Conservation (phyloP, 2,797 vertebrate species). For the Myoxocephalus aenaeus region DNA sequence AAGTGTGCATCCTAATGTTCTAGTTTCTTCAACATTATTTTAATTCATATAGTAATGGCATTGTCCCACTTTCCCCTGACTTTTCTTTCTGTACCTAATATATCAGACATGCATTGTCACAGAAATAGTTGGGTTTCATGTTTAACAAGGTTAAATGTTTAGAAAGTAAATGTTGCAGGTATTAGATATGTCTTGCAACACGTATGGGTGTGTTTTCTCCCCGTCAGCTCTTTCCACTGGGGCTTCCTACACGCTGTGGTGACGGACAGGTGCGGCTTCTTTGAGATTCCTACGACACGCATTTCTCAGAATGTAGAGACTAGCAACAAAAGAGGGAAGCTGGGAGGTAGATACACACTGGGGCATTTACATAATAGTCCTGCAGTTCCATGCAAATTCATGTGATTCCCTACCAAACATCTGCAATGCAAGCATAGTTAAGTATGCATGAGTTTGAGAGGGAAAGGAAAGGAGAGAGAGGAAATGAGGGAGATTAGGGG, state of each 20-base stretch:
- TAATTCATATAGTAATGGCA: neutral
- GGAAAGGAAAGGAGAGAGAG: constrained; percentile 25
- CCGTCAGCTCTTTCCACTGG: neutral
- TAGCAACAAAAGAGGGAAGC: constrained; percentile 53
- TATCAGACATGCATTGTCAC: neutral
- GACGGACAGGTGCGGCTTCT: constrained; percentile 51
- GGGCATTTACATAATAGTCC: constrained; percentile 82
- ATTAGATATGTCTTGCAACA: neutral
- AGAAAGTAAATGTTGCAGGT: neutral
- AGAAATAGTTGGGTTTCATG: neutral
- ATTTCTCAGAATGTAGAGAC: constrained; percentile 45
- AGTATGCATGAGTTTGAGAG: constrained; percentile 75
- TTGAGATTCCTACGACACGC: constrained; percentile 50
- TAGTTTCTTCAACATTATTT: neutral
- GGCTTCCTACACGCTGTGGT: constrained; percentile 16
- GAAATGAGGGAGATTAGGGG: constrained; percentile 42
- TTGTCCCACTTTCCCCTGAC: neutral
- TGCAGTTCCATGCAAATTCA: constrained; percentile 84
- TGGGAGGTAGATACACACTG: constrained; percentile 54
- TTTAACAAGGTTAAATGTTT: neutral
- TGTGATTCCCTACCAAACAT: constrained; percentile 78
- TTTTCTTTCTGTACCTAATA: neutral
- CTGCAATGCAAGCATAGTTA: constrained; percentile 82
- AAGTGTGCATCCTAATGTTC: neutral
- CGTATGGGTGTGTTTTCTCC: neutral